phyloP scores from a whole-genome alignment of 1,140 invertebrate genomes.

The Forficula auricularia region DNA sequence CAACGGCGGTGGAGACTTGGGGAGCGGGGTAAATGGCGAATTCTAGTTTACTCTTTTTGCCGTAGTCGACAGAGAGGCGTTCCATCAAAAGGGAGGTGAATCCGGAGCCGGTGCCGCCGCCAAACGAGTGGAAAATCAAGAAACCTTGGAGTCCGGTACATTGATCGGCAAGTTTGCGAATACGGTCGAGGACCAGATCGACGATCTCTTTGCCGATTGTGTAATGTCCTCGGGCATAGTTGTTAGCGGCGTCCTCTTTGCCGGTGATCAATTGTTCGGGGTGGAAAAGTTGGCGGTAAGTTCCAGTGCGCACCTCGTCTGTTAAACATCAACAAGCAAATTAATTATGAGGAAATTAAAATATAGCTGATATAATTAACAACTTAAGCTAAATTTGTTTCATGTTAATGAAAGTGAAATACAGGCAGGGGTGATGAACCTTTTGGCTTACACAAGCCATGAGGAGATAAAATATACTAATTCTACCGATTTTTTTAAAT shows the following conservation, averaged over 20 bases:
- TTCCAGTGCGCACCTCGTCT: constrained; percentile 65
- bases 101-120: constrained; percentile 74
- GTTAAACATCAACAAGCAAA: constrained; percentile 12
- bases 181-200: constrained; percentile 57
- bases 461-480: too few species aligned
- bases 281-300: constrained; percentile 70
- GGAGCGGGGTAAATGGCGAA: constrained; percentile 81
- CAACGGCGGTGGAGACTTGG: constrained; percentile 71
- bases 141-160: constrained; percentile 77
- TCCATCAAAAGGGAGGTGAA: constrained; percentile 80
- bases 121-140: constrained; percentile 77
- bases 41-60: constrained; percentile 76
- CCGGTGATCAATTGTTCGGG: constrained; percentile 71
- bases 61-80: constrained; percentile 71
- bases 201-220: constrained; percentile 81
- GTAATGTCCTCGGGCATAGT: constrained; percentile 78
- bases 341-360: background rate
- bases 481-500: too few species aligned
- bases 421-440: too few species aligned
- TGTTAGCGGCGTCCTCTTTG: constrained; percentile 79
- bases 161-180: constrained; percentile 67
- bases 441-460: too few species aligned
- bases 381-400: constrained; percentile 2
- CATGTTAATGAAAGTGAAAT: background rate
- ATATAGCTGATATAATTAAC: constrained; percentile 1